Conservation (phyloP, 2,797 vertebrate species). For the Mormyrops boulengeri region DNA sequence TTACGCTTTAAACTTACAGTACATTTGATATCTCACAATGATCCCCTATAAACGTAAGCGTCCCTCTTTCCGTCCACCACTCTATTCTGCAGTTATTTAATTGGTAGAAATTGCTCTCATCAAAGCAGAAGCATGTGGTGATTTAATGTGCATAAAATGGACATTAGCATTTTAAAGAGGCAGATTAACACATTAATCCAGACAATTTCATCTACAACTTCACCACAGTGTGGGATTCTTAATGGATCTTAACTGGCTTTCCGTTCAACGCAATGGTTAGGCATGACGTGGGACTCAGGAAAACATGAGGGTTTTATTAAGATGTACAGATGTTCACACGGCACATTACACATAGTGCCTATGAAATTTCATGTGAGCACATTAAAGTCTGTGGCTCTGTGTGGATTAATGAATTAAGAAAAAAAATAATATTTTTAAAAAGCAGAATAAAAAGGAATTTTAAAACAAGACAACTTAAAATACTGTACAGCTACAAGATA, state of each 20-base stretch:
- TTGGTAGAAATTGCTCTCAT: conserved; percentile 92
- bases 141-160: conserved; percentile 98
- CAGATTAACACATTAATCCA: conserved; percentile 99
- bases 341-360: conserved; percentile 63
- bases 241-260: conserved; percentile 88
- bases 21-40: background rate
- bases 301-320: conserved; percentile 59
- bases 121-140: conserved; percentile 93
- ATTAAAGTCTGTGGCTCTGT: conserved; percentile 20
- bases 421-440: background rate
- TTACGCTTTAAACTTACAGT: background rate
- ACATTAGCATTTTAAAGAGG: conserved; percentile 99
- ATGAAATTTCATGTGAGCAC: conserved; percentile 48
- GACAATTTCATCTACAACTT: conserved; percentile 92
- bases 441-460: background rate
- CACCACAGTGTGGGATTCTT: conserved; percentile 84
- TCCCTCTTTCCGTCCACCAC: conserved; percentile 28
- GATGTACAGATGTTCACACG: conserved; percentile 65
- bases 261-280: conserved; percentile 77
- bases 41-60: background rate
- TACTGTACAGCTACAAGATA: background rate
- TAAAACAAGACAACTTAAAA: background rate
- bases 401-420: background rate
- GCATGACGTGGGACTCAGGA: conserved; percentile 74
- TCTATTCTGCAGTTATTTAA: conserved; percentile 80